Conservation (phyloP, 1,140 invertebrate species). For the Hestina assimilis region DNA sequence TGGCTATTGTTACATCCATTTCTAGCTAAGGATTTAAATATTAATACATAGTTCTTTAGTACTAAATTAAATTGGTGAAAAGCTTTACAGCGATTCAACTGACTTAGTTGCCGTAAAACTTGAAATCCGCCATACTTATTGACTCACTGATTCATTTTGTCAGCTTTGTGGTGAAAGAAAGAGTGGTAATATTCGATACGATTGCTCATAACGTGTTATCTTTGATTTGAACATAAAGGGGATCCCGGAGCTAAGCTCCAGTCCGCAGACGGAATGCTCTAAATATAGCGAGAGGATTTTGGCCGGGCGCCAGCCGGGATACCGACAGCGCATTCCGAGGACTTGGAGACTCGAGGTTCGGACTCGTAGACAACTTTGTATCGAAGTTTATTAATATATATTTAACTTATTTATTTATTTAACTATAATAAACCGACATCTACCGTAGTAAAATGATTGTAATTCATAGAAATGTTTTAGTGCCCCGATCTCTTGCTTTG, state of each 20-base stretch:
- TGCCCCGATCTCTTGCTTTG: too few species aligned
- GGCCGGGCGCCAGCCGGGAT: constrained; percentile 11
- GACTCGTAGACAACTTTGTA: neutral
- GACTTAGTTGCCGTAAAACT: too few species aligned
- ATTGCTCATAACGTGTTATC: constrained; percentile 3
- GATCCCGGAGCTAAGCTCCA: constrained; percentile 4
- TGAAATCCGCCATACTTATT: too few species aligned
- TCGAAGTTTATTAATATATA: neutral
- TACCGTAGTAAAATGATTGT: neutral
- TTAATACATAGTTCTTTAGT: too few species aligned
- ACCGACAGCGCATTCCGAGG: neutral
- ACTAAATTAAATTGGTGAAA: too few species aligned
- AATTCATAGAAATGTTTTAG: too few species aligned
- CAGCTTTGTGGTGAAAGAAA: too few species aligned
- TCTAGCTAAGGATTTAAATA: too few species aligned
- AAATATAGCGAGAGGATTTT: constrained; percentile 12
- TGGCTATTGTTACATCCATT: too few species aligned
- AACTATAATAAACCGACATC: neutral
- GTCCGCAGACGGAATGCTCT: constrained; percentile 19
- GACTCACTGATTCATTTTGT: too few species aligned
- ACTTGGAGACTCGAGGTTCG: neutral
- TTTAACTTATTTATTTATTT: neutral
- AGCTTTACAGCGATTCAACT: too few species aligned
- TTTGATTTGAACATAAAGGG: constrained; percentile 8
- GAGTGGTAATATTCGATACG: too few species aligned